These are phyloP conservation scores for Podabrus alpinus DNA, from an alignment of 2,888 invertebrate species.

Conservation along the genomic window DNA sequence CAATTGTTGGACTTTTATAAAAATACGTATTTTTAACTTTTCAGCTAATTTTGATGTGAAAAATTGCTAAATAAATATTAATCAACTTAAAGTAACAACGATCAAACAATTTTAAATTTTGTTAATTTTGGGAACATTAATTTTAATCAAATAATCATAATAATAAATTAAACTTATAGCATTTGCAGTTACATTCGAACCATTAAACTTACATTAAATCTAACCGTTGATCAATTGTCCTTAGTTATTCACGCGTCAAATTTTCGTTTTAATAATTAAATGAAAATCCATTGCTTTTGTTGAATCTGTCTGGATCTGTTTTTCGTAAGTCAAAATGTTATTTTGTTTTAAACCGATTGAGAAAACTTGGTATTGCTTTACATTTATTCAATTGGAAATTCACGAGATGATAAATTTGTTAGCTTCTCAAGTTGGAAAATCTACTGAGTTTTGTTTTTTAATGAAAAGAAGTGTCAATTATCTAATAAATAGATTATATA, in stretches of 20 bases:
- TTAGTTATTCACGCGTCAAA: slow-evolving; percentile 3
- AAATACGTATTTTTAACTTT: background rate
- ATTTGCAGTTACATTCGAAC: background rate
- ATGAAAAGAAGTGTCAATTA: slow-evolving; percentile 8
- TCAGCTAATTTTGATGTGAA: background rate
- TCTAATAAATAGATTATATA: slow-evolving; percentile 11
- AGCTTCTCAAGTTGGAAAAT: background rate
- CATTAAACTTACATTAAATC: slow-evolving; percentile 4
- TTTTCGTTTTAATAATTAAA: background rate
- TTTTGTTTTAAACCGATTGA: background rate
- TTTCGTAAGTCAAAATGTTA: background rate
- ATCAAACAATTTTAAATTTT: background rate
- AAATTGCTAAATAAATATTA: background rate
- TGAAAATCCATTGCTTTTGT: background rate
- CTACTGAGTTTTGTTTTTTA: background rate
- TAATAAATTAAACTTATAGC: background rate
- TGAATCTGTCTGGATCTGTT: background rate
- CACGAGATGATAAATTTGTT: background rate
- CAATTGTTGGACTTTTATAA: background rate
- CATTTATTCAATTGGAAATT: background rate
- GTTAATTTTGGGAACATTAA: background rate
- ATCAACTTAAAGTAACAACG: background rate
- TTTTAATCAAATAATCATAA: slow-evolving; percentile 3
- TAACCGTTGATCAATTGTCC: slow-evolving; percentile 4
- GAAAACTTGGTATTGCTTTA: background rate